A percentile compares a stretch with the other conserved stretches of the same genome.
Conservation (phyloP, 2,113 vertebrate genomes). For the Microcebus murinus region DNA sequence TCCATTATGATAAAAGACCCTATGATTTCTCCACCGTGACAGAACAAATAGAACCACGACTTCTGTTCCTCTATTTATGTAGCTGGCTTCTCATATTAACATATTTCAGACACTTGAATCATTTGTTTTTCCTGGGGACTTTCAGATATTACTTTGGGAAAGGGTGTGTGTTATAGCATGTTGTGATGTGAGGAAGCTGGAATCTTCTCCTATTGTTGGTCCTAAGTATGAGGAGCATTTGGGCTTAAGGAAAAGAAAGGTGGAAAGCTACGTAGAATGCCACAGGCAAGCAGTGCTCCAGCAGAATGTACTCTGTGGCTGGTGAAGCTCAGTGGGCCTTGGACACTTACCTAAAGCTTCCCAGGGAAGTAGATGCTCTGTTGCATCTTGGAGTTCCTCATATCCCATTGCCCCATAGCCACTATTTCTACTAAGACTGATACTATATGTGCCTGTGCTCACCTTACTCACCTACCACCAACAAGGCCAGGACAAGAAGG, state of each 20-base stretch:
- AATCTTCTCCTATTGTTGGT: background rate
- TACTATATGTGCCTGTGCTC: background rate
- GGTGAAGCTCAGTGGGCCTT: background rate
- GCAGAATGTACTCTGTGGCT: background rate
- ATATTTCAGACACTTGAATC: conserved; percentile 4
- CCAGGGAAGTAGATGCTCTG: background rate
- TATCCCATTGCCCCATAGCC: background rate
- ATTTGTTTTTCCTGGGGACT: background rate
- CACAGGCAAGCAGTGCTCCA: background rate
- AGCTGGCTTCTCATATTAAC: background rate
- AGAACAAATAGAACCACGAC: conserved; percentile 14
- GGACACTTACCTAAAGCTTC: background rate
- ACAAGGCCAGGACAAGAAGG: too few relatives aligned
- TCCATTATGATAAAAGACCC: background rate
- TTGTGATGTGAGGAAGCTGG: background rate
- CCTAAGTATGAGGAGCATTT: background rate
- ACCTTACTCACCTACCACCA: too few relatives aligned
- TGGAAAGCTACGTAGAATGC: background rate
- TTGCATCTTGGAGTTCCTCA: background rate
- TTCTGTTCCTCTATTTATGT: background rate
- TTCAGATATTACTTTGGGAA: background rate
- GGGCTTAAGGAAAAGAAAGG: background rate
- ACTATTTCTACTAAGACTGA: background rate
- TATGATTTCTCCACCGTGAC: background rate
- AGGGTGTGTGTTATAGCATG: background rate